These are phyloP conservation scores for Morpho helenor DNA, from an alignment of 2,888 invertebrate species.

Conservation along the genomic window DNA sequence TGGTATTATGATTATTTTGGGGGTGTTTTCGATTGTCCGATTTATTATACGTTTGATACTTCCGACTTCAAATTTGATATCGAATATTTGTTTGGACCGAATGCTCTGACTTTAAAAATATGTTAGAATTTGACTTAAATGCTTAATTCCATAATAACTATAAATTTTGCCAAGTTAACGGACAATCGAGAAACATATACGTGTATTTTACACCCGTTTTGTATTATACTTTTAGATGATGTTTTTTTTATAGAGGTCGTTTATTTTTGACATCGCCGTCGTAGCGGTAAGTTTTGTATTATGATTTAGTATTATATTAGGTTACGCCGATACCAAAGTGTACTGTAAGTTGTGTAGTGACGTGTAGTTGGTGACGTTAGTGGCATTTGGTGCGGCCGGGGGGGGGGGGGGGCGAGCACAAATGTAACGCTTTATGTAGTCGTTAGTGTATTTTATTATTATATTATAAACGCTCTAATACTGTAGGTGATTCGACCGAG, in stretches of 20 bases:
- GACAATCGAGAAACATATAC: neutral
- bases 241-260: neutral
- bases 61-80: too few species aligned
- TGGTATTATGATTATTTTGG: neutral
- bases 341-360: constrained; percentile 6
- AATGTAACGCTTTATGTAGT: constrained; percentile 65
- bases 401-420: constrained; percentile 37
- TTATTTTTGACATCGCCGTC: neutral
- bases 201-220: neutral
- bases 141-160: too few species aligned
- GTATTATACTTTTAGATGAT: constrained; percentile 1
- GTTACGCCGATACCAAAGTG: constrained; percentile 17
- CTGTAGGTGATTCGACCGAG: too few species aligned
- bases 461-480: constrained; percentile 32
- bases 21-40: constrained; percentile 5
- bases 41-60: too few species aligned
- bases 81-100: too few species aligned
- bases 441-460: constrained; percentile 60
- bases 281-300: too few species aligned
- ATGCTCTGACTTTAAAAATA: too few species aligned
- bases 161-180: neutral
- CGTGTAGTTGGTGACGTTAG: constrained; percentile 8
- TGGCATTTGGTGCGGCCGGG: neutral
- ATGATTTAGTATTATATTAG: neutral
- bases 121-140: too few species aligned